Conservation (phyloP, 1,140 invertebrate genomes). For the Onthophagus taurus region DNA sequence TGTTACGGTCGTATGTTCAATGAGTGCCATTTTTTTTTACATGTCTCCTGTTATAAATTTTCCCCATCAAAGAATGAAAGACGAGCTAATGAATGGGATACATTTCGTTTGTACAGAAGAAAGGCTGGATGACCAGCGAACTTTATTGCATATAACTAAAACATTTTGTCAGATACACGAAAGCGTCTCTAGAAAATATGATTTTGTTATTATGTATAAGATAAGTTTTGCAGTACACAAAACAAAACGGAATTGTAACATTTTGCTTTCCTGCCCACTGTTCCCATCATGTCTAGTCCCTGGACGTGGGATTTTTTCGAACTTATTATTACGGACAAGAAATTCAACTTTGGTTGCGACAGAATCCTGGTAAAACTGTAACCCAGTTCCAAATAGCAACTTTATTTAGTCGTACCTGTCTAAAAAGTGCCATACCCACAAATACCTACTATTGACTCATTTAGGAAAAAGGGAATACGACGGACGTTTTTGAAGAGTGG, state of each 20-base stretch:
- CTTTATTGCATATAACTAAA: slow-evolving; percentile 31
- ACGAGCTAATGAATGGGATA: slow-evolving; percentile 6
- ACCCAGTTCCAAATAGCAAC: slow-evolving; percentile 1
- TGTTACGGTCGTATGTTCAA: background rate
- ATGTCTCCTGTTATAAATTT: slow-evolving; percentile 7
- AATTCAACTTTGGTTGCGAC: slow-evolving; percentile 18
- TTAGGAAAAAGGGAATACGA: no score
- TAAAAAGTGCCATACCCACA: no score
- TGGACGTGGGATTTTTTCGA: slow-evolving; percentile 34
- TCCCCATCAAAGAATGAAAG: slow-evolving; percentile 9
- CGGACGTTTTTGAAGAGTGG: no score
- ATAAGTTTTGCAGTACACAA: slow-evolving; percentile 14
- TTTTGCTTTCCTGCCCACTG: slow-evolving; percentile 18
- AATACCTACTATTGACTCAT: no score
- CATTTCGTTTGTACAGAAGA: slow-evolving; percentile 13
- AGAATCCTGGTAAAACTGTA: slow-evolving; percentile 17
- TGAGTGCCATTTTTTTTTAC: slow-evolving; percentile 5
- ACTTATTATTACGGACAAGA: slow-evolving; percentile 24
- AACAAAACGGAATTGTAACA: slow-evolving; percentile 14
- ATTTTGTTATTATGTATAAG: slow-evolving; percentile 31
- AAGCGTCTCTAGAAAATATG: slow-evolving; percentile 25
- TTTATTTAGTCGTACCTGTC: no score
- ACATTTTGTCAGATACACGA: slow-evolving; percentile 27
- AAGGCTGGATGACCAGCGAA: slow-evolving; percentile 17
- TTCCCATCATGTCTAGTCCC: slow-evolving; percentile 26